A percentile compares a stretch with the other conserved stretches of the same genome.
These are phyloP conservation scores for Grantiella picta DNA, from an alignment of 2,113 vertebrate species.

Conservation along the genomic window DNA sequence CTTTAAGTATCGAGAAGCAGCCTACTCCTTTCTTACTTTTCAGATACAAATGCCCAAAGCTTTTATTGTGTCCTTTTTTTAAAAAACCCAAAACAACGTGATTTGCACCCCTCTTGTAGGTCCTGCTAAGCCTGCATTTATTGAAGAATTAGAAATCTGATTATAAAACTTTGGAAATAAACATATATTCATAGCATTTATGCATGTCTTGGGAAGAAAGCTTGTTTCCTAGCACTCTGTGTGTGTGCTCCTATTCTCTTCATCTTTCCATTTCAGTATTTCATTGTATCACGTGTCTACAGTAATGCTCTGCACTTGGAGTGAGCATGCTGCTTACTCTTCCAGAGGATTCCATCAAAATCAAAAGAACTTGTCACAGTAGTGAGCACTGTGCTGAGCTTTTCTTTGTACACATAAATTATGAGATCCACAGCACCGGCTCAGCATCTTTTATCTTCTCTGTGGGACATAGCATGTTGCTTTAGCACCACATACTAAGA, in stretches of 20 bases:
- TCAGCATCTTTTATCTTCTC: not conserved
- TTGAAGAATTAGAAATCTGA: not conserved
- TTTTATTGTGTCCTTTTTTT: not conserved
- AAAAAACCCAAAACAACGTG: too few species aligned
- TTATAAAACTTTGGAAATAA: not conserved
- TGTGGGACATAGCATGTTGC: not conserved
- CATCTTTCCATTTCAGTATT: not conserved
- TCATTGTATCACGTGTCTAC: not conserved
- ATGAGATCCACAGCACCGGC: not conserved
- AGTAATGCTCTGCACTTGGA: not conserved
- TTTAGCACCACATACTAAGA: not conserved
- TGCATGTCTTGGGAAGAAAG: not conserved
- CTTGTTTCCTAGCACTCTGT: fast-evolving
- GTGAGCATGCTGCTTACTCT: not conserved
- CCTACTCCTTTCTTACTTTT: not conserved
- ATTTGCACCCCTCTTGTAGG: not conserved
- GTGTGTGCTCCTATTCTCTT: not conserved
- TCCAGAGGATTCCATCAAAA: not conserved
- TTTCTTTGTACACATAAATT: not conserved
- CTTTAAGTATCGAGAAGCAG: not conserved
- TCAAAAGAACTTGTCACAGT: not conserved
- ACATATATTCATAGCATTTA: not conserved
- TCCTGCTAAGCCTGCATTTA: not conserved
- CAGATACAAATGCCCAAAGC: not conserved
- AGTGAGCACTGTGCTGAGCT: not conserved